Conservation (phyloP, 2,797 vertebrate species). For the Babyrousa celebensis region DNA sequence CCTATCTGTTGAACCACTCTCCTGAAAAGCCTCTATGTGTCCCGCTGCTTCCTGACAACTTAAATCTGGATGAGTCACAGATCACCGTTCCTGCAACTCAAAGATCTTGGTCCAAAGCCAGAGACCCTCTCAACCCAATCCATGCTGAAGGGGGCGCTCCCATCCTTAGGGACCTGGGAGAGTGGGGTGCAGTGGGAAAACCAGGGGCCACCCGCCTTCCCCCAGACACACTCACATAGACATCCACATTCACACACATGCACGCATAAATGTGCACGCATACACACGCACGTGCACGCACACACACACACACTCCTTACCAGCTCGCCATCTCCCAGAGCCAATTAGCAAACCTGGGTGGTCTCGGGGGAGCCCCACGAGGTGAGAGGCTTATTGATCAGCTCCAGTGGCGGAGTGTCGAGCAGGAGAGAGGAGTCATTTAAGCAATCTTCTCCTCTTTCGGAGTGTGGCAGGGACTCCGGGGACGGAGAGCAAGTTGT, state of each 20-base stretch:
- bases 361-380: slow-evolving; percentile 27
- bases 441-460: slow-evolving; percentile 38
- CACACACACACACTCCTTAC: background rate
- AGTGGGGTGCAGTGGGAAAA: background rate
- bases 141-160: background rate
- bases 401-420: background rate
- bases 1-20: rapidly evolving
- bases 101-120: background rate
- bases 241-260: background rate
- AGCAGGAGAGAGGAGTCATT: slow-evolving; percentile 17
- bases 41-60: background rate
- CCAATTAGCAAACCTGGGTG: slow-evolving; percentile 76
- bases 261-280: background rate
- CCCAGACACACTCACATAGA: background rate
- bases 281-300: background rate
- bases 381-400: slow-evolving; percentile 75
- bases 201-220: no score
- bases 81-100: rapidly evolving
- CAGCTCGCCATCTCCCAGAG: slow-evolving; percentile 31
- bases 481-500: background rate
- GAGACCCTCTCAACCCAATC: background rate
- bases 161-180: no score
- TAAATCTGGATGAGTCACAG: background rate
- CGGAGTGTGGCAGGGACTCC: background rate
- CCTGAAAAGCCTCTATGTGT: background rate